phyloP scores from a whole-genome alignment of 2,888 invertebrate species.

The Bursaphelenchus okinawaensis region DNA sequence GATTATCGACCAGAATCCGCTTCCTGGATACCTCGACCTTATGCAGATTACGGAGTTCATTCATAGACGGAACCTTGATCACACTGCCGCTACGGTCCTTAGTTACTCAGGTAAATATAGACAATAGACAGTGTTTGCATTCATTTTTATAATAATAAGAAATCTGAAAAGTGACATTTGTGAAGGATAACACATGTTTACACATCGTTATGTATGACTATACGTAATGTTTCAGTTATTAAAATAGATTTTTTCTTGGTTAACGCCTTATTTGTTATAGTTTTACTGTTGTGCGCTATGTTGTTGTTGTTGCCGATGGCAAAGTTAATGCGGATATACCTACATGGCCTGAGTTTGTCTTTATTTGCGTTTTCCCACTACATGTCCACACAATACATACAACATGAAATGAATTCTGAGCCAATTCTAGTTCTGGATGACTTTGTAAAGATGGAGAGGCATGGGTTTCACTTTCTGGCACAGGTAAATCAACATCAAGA shows the following conservation, averaged over 20 bases:
- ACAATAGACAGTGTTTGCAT: neutral
- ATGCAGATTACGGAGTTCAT: conserved; percentile 47
- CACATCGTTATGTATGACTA: too few relatives aligned
- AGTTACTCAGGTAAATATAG: conserved; percentile 37
- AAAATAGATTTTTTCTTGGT: too few relatives aligned
- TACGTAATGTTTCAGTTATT: too few relatives aligned
- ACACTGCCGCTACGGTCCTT: conserved; percentile 40
- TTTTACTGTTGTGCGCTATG: conserved; percentile 60
- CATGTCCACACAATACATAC: conserved; percentile 60
- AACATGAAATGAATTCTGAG: conserved; percentile 47
- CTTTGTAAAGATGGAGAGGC: conserved; percentile 51
- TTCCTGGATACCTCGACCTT: conserved; percentile 41
- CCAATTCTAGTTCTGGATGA: conserved; percentile 46
- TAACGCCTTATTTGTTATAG: conserved; percentile 56
- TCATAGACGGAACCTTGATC: conserved; percentile 45
- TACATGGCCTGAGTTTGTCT: conserved; percentile 60
- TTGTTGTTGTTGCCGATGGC: conserved; percentile 61
- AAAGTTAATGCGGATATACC: conserved; percentile 62
- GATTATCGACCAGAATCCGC: conserved; percentile 30
- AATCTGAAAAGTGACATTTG: too few relatives aligned
- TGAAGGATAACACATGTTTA: too few relatives aligned
- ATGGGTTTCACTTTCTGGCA: conserved; percentile 47
- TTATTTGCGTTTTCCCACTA: conserved; percentile 60
- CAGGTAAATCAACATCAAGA: too few relatives aligned
- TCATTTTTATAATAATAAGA: neutral